Conservation (phyloP, 1,140 invertebrate genomes). For the Pseudobourletiella spinata region DNA sequence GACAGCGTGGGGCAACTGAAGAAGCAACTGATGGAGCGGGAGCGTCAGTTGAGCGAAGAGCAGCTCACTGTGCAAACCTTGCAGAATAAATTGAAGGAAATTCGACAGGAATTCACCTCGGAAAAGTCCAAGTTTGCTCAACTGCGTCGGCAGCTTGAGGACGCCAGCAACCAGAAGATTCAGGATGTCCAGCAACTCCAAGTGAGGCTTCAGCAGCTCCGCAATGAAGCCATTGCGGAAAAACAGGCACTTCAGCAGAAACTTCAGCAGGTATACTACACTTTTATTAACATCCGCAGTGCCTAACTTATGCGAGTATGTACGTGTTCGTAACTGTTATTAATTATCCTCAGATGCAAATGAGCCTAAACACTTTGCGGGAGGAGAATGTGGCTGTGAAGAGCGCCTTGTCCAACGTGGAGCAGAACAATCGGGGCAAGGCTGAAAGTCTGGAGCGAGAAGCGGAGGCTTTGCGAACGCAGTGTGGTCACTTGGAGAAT, state of each 20-base stretch:
- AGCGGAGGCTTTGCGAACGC: conserved; percentile 25
- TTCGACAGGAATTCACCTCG: conserved; percentile 58
- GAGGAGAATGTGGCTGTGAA: conserved; percentile 24
- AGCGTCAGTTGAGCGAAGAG: conserved; percentile 60
- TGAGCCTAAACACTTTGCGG: conserved; percentile 3
- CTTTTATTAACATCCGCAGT: not conserved
- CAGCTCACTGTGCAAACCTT: conserved; percentile 54
- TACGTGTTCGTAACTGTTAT: not conserved
- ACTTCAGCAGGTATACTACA: conserved; percentile 11
- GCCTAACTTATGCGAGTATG: too few relatives aligned
- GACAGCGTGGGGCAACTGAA: conserved; percentile 75
- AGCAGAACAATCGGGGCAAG: conserved; percentile 24
- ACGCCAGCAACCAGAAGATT: conserved; percentile 9
- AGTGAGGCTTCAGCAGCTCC: conserved; percentile 9
- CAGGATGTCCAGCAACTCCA: conserved; percentile 13
- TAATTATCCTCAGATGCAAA: conserved; percentile 6
- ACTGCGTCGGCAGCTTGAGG: conserved; percentile 42
- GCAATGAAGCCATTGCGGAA: conserved; percentile 11
- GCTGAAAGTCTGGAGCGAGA: conserved; percentile 30
- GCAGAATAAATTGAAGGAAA: conserved; percentile 65
- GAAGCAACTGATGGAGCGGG: conserved; percentile 73
- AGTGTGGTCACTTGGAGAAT: conserved; percentile 28
- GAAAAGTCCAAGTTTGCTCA: conserved; percentile 52
- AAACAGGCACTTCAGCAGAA: conserved; percentile 17
- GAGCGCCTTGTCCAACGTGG: conserved; percentile 14